phyloP scores from a whole-genome alignment of 2,113 vertebrate genomes.

The Nothocercus nigrocapillus region DNA sequence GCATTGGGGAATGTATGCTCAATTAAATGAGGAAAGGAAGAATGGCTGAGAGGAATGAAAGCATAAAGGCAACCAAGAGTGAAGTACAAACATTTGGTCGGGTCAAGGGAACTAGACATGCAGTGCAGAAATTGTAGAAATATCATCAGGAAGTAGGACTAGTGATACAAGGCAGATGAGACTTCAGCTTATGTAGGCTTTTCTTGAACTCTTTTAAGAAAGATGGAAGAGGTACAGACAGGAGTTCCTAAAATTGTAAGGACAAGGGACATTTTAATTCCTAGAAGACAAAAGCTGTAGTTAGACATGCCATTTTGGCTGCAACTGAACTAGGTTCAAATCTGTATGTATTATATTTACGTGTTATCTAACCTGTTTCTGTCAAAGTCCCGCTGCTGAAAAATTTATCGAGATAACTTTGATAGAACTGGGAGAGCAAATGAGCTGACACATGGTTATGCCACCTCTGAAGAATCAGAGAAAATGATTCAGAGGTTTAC shows the following conservation, averaged over 20 bases:
- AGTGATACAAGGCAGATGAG: neutral
- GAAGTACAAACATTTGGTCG: neutral
- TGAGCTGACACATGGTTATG: neutral
- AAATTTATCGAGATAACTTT: neutral
- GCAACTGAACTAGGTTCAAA: neutral
- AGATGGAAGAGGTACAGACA: neutral
- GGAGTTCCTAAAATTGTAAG: neutral
- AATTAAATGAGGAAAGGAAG: neutral
- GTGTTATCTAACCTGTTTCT: neutral
- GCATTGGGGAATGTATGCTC: neutral
- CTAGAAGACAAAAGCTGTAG: neutral
- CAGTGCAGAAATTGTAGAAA: neutral
- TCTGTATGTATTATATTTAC: neutral
- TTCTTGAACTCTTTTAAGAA: neutral
- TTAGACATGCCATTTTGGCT: neutral
- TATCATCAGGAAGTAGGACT: neutral
- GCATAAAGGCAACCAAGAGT: neutral
- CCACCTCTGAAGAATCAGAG: neutral
- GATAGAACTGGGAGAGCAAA: neutral
- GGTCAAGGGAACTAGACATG: neutral
- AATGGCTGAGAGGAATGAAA: neutral
- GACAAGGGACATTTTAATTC: neutral
- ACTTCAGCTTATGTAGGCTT: neutral
- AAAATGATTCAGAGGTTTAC: neutral
- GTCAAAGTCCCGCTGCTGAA: neutral